A percentile compares a stretch with the other conserved stretches of the same genome.
Evolutionary conservation across 1,140 invertebrate genomes (phyloP).

Genomic region (Triops cancriformis): DNA sequence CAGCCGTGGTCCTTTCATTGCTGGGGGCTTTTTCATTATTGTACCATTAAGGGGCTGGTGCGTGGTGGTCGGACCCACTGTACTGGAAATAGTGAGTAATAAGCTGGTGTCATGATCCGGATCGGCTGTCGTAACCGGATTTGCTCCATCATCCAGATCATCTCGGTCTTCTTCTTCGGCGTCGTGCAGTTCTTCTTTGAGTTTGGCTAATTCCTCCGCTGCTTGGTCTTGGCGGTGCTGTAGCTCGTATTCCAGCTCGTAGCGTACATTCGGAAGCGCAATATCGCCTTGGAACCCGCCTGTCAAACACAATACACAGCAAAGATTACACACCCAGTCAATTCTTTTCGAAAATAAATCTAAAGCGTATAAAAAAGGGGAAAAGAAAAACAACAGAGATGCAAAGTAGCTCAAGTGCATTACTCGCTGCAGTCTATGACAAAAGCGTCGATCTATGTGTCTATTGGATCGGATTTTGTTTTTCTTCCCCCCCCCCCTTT

Average conservation of each 20-base stretch:
- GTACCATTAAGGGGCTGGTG: not conserved
- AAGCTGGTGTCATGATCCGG: not conserved
- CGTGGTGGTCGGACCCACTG: not conserved
- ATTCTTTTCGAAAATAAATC: not conserved
- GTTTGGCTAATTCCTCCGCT: conserved; percentile 61
- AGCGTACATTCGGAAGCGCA: conserved; percentile 57
- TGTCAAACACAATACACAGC: conserved; percentile 41
- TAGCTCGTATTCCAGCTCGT: conserved; percentile 46
- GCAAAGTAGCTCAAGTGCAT: not conserved
- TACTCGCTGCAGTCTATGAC: not conserved
- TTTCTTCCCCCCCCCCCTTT: too few species aligned
- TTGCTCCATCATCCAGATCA: conserved; percentile 52
- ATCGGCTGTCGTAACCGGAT: not conserved
- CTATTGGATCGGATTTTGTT: not conserved
- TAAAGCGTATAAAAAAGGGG: not conserved
- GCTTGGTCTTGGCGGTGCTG: conserved; percentile 53
- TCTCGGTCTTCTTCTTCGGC: conserved; percentile 45
- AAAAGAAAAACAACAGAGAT: not conserved
- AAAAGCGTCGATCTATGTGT: too few species aligned
- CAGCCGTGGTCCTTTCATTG: not conserved
- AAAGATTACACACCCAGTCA: not conserved
- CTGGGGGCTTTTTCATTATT: not conserved
- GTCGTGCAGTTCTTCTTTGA: conserved; percentile 53
- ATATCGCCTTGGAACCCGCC: conserved; percentile 72
- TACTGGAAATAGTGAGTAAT: not conserved